Conservation (phyloP, 2,888 invertebrate species). For the Drosophila birchii region DNA sequence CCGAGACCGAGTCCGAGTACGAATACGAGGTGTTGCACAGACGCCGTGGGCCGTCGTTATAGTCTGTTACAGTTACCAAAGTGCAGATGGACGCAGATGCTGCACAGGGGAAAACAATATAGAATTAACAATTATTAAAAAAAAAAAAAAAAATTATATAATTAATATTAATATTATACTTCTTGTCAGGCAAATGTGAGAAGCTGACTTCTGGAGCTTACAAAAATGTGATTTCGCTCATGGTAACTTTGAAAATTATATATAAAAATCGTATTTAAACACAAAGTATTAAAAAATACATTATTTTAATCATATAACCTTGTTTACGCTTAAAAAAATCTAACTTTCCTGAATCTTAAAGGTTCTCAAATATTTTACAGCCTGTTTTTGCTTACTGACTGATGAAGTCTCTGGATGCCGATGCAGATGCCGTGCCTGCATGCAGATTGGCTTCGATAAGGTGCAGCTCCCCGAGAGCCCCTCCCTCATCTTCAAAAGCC, state of each 20-base stretch:
- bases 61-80: slow-evolving; percentile 72
- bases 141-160: no score
- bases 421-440: slow-evolving; percentile 58
- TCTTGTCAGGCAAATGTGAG: no score
- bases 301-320: no score
- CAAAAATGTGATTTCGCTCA: background rate
- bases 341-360: background rate
- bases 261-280: no score
- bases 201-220: background rate
- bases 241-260: background rate
- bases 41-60: slow-evolving; percentile 74
- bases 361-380: background rate
- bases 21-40: slow-evolving; percentile 70
- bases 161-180: no score
- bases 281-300: no score
- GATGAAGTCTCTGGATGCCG: slow-evolving; percentile 43
- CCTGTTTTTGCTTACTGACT: slow-evolving; percentile 2
- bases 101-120: slow-evolving; percentile 12
- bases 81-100: slow-evolving; percentile 46
- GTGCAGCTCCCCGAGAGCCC: slow-evolving; percentile 9
- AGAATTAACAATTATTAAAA: background rate
- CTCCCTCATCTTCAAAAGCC: background rate
- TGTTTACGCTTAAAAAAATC: no score
- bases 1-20: background rate
- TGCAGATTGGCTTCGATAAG: slow-evolving; percentile 70